phyloP scores from a whole-genome alignment of 2,888 invertebrate species.

The Coremacera marginata region DNA sequence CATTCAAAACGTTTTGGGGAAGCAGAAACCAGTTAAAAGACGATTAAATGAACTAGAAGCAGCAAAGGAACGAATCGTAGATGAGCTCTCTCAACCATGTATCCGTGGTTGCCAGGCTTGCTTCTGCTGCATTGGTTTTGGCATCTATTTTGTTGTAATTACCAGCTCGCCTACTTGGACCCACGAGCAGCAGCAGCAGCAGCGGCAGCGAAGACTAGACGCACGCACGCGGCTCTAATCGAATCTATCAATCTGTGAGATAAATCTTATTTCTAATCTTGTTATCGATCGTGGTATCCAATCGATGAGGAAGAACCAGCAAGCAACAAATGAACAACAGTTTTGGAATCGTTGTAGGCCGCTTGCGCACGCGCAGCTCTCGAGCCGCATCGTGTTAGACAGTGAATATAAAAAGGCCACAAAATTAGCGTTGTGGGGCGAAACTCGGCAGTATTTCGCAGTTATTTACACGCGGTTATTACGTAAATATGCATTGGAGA shows the following conservation, averaged over 20 bases:
- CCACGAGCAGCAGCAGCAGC: slow-evolving; percentile 25
- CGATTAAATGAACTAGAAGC: slow-evolving; percentile 57
- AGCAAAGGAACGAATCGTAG: background rate
- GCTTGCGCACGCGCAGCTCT: background rate
- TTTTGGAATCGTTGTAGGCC: background rate
- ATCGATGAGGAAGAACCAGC: slow-evolving; percentile 25
- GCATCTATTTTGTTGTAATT: slow-evolving; percentile 38
- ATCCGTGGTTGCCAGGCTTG: too few relatives aligned
- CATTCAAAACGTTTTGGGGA: background rate
- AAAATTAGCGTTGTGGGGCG: background rate
- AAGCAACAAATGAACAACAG: background rate
- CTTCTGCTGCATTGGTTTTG: background rate
- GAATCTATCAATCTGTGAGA: slow-evolving; percentile 69
- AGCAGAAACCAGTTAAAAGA: slow-evolving; percentile 64
- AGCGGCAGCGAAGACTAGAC: slow-evolving; percentile 30
- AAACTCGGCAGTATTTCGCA: slow-evolving; percentile 37
- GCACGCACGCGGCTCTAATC: slow-evolving; percentile 54
- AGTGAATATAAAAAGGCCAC: background rate
- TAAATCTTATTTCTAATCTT: slow-evolving; percentile 68
- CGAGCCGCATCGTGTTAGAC: background rate
- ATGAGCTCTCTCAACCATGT: too few relatives aligned
- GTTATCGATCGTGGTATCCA: slow-evolving; percentile 59
- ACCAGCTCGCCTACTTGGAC: slow-evolving; percentile 29
- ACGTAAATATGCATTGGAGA: slow-evolving; percentile 42
- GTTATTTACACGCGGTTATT: slow-evolving; percentile 50